Base-by-base conservation (phyloP, 2,797 vertebrate species). In the Syndactyla subalaris region DNA sequence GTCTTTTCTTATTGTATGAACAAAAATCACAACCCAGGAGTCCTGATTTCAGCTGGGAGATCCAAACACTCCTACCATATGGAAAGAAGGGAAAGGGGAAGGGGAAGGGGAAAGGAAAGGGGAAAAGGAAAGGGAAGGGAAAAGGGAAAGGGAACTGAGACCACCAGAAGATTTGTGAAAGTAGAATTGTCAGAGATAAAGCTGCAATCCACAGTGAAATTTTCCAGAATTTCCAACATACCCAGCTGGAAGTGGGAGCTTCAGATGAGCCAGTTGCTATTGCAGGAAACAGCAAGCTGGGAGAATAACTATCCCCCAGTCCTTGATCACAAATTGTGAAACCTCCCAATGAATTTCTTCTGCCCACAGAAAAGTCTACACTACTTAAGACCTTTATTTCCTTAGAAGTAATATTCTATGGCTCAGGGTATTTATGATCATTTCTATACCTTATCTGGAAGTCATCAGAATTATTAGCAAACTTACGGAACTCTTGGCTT, bases 21-120 rank as follows among this genome's bases (percentile, higher is more conserved):
- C 26, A 59, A 30, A 1, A 4, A 3, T 0, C 0, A 34, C 27
- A 49, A 21, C 2, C 7, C 48, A 63, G 34, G 70, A 83, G 6
- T 34, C 17, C 30, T 51, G 38, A 36, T 54, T 57, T 68, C 58
- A 72, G 2, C 6, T 59, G 15, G 13, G 34, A 54, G 29, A 48
- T 48, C 46, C 46, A 48, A 24, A 12, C 46, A 48, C 23, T 48
- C 46, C 46, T 48, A 48, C 13, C 23, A 24, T 24, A 23, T 13
- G 12, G 46, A 12, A 46, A 45, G 43, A 45, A 26, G 27, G 23
- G 49, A 4, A 26, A 39, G 27, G 26, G 29, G 16, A 23, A 0
- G 21, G 41, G 41, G 26, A 38, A 38, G 10, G 36, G 36, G 36
- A 38, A 38, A 38, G 36, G 36, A 9, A 38, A 38, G 10, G 36